A percentile compares a stretch with the other conserved stretches of the same genome.
These are phyloP conservation scores for Euglossa dilemma DNA, from an alignment of 1,140 invertebrate species.

Conservation along the genomic window DNA sequence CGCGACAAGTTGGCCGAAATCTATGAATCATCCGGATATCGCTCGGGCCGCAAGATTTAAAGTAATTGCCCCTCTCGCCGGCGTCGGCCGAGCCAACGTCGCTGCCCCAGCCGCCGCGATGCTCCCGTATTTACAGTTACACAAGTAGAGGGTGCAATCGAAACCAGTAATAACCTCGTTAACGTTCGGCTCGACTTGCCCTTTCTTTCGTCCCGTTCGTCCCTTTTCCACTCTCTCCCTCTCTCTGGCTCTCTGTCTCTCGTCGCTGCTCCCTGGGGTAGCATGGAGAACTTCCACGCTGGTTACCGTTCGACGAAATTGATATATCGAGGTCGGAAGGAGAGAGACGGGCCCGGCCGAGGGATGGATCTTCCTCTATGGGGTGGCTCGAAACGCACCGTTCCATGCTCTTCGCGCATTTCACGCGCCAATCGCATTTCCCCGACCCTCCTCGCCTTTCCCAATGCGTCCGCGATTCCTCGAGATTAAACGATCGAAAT, in stretches of 20 bases:
- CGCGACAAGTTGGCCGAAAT: not conserved
- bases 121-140: constrained; percentile 36
- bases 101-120: not conserved
- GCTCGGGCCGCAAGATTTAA: not conserved
- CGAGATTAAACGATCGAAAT: too few species aligned
- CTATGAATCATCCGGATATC: not conserved
- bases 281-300: constrained; percentile 23
- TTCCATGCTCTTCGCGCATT: too few species aligned
- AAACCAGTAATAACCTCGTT: constrained; percentile 46
- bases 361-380: not conserved
- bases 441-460: too few species aligned
- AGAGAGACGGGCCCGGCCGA: not conserved
- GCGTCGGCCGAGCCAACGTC: too few species aligned
- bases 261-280: constrained; percentile 53
- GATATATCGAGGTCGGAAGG: constrained; percentile 68
- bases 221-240: constrained; percentile 68
- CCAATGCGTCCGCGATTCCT: too few species aligned
- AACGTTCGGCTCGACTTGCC: constrained; percentile 21
- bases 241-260: too few species aligned
- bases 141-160: constrained; percentile 35
- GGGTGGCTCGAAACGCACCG: not conserved
- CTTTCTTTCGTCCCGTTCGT: constrained; percentile 38
- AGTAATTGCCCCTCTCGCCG: not conserved
- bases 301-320: constrained; percentile 67
- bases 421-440: too few species aligned